Base-by-base conservation (phyloP, 2,888 invertebrate genomes). In the Lasioglossum pauxillum region DNA sequence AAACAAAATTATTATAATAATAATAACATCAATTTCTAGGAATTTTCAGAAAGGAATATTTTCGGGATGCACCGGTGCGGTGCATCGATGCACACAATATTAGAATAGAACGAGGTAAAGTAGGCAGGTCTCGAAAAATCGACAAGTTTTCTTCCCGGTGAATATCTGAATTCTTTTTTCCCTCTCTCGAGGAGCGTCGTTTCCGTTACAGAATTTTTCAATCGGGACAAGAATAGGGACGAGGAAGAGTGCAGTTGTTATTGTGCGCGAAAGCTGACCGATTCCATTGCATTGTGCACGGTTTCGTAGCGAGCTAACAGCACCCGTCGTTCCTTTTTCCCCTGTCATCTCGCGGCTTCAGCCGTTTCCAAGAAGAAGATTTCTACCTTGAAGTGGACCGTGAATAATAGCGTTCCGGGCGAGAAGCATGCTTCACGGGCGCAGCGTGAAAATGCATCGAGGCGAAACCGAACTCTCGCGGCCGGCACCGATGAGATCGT, bases 381-480 rank as follows among this genome's bases (percentile, higher is more conserved):
- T 81, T 86, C 85, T 75, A 77, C 71, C 44, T 81, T 46, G 77
- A 86, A 86, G 71, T 81, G 85, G 77, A 81, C 78, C 85, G 81
- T 78, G 84, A 80, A 84, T 86, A 81, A 84, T 81, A 78, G 53
- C 60, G 75, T 85, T 87, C 38, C 87, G 76, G 35, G 53, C 49
- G 57, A 44, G 44, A 46, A 53, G 57, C 71, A n/a, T 60, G 75
- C 67, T 67, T n/a, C 60, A 41, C 46, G 46, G 67, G 12, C 44
- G 46, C 53, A 46, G 57, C 69, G 76, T 80, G 84, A 76, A 77
- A 85, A 84, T 53, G 73, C 80, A 80, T 12, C 84, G 67, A 49
- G 64, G 53, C 75, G 84, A 75, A 83, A 79, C 71, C 75, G 31
- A 83, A 80, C 60, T 49, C 75, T 44, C 64, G n/a, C 64, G 75